Evolutionary conservation across 2,797 vertebrate genomes (phyloP).

Genomic region (Enteromius paludinosus): DNA sequence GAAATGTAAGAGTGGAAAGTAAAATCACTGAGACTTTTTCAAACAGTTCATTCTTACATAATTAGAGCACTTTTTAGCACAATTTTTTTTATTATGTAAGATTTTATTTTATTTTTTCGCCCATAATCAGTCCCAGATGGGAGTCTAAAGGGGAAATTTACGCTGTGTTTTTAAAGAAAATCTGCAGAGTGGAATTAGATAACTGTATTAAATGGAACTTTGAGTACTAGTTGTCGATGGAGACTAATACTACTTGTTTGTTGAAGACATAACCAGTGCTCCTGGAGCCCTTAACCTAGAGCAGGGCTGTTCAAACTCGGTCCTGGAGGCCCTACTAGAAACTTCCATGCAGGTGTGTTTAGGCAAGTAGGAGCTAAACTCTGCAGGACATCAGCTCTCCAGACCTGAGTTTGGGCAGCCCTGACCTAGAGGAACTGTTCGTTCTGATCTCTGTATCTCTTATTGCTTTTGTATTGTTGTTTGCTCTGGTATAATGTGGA

Average conservation of each 20-base stretch:
- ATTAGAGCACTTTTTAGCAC: constrained; percentile 9
- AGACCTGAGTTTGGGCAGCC: too few relatives aligned
- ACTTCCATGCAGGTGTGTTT: too few relatives aligned
- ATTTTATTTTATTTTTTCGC: not conserved
- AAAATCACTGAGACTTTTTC: not conserved
- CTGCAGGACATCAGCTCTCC: too few relatives aligned
- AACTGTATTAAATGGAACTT: not conserved
- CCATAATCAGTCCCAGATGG: constrained; percentile 2
- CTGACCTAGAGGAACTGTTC: not conserved
- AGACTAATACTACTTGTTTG: not conserved
- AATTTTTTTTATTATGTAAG: constrained; percentile 10
- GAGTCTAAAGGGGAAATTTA: not conserved
- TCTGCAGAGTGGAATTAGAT: not conserved
- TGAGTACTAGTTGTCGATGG: not conserved
- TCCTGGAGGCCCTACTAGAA: too few relatives aligned
- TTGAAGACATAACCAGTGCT: not conserved
- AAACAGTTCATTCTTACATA: not conserved
- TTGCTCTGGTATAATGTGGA: not conserved
- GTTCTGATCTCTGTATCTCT: not conserved
- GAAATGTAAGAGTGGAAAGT: constrained; percentile 27
- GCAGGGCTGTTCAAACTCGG: too few relatives aligned
- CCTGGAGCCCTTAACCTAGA: not conserved
- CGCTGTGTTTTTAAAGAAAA: not conserved
- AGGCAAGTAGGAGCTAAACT: too few relatives aligned
- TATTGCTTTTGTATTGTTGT: not conserved